These are phyloP conservation scores for Zaprionus vittiger DNA, from an alignment of 1,140 invertebrate species.

Conservation along the genomic window DNA sequence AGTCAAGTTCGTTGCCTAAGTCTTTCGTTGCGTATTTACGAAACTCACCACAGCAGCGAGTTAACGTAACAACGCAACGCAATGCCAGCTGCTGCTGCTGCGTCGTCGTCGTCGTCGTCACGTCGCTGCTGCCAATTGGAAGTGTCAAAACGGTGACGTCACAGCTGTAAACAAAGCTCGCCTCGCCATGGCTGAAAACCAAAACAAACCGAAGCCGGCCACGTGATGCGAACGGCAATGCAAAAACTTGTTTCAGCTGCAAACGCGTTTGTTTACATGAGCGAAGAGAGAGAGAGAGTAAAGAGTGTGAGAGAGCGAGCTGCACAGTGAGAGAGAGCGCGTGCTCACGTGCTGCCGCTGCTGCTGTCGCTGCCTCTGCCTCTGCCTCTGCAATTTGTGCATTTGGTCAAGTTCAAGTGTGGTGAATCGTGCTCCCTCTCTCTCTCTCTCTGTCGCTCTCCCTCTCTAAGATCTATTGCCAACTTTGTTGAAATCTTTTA, in stretches of 20 bases:
- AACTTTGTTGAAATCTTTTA: conserved; percentile 48
- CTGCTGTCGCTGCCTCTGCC: conserved; percentile 47
- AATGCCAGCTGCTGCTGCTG: background rate
- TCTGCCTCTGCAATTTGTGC: conserved; percentile 77
- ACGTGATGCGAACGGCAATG: conserved; percentile 56
- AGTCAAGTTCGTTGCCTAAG: conserved; percentile 74
- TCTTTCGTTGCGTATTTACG: conserved; percentile 57
- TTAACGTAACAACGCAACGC: background rate
- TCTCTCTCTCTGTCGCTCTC: conserved; percentile 33
- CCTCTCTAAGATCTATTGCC: conserved; percentile 42
- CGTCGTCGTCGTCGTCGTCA: background rate
- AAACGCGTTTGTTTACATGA: conserved; percentile 64
- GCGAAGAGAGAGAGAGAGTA: background rate
- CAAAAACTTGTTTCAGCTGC: conserved; percentile 65
- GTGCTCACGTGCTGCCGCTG: conserved; percentile 31
- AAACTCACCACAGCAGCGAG: conserved; percentile 42
- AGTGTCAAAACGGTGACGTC: conserved; percentile 77
- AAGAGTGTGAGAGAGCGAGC: conserved; percentile 9
- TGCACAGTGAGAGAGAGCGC: conserved; percentile 7
- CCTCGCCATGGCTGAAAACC: conserved; percentile 46
- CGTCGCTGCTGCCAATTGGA: conserved; percentile 61
- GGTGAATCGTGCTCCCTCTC: conserved; percentile 48
- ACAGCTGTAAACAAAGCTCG: conserved; percentile 68
- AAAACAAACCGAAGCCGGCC: conserved; percentile 80
- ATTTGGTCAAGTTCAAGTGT: conserved; percentile 83